phyloP scores from a whole-genome alignment of 2,888 invertebrate species.

The Cephus spinipes region DNA sequence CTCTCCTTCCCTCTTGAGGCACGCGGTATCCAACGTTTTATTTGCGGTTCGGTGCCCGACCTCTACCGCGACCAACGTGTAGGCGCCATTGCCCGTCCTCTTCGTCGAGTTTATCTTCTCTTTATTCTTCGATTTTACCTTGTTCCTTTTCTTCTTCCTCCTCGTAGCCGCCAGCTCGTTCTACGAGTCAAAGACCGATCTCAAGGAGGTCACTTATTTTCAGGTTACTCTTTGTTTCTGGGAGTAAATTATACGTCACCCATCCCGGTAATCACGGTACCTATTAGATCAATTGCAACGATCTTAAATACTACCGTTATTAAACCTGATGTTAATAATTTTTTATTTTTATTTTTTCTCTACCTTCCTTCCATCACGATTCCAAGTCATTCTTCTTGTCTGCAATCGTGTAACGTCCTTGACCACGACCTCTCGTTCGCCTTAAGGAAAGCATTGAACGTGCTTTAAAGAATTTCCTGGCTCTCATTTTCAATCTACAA shows the following conservation, averaged over 20 bases:
- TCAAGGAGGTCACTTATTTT: slow-evolving; percentile 65
- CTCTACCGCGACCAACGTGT: slow-evolving; percentile 28
- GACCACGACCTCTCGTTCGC: not conserved
- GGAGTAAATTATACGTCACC: slow-evolving; percentile 18
- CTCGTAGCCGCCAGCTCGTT: slow-evolving; percentile 33
- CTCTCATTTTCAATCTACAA: not conserved
- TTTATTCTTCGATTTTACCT: slow-evolving; percentile 34
- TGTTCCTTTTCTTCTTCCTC: slow-evolving; percentile 25
- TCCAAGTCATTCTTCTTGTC: not conserved
- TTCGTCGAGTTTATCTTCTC: slow-evolving; percentile 32
- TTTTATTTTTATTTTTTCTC: not conserved
- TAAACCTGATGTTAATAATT: not conserved
- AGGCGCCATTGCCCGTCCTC: slow-evolving; percentile 48
- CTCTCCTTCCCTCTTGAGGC: not conserved
- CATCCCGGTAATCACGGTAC: not conserved
- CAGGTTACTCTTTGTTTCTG: slow-evolving; percentile 44
- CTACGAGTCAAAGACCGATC: slow-evolving; percentile 66
- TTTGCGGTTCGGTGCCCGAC: slow-evolving; percentile 11
- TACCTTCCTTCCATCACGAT: not conserved
- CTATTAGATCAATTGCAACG: not conserved
- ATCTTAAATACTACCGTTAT: not conserved
- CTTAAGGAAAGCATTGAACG: not conserved
- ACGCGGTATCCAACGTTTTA: not conserved
- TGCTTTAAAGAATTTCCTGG: not conserved
- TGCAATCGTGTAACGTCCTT: not conserved